A percentile compares a stretch with the other conserved stretches of the same genome.
These are phyloP conservation scores for Liparis tanakae DNA, from an alignment of 2,797 vertebrate genomes.

Conservation along the genomic window DNA sequence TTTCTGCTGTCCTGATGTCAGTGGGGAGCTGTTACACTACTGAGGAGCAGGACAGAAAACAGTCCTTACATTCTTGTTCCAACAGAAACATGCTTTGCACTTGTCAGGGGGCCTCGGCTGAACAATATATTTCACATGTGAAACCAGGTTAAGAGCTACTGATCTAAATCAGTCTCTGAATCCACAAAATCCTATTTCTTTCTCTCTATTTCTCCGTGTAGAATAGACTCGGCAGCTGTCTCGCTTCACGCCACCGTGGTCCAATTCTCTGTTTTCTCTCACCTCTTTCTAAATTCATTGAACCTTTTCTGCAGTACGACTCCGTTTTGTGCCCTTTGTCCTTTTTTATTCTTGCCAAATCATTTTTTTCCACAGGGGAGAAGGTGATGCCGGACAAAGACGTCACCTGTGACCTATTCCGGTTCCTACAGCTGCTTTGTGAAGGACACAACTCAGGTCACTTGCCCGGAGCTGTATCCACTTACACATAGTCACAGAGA, in stretches of 20 bases:
- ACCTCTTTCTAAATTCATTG: neutral
- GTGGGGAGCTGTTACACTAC: too few relatives aligned
- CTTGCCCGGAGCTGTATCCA: constrained; percentile 33
- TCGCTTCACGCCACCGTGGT: constrained; percentile 54
- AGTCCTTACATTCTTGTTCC: too few relatives aligned
- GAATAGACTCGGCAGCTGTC: constrained; percentile 14
- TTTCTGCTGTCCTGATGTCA: too few relatives aligned
- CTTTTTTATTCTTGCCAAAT: constrained; percentile 56
- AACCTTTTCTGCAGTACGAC: constrained; percentile 27
- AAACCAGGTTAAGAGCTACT: too few relatives aligned
- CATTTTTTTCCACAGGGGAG: constrained; percentile 81
- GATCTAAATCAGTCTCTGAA: constrained; percentile 29
- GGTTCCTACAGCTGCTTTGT: constrained; percentile 95
- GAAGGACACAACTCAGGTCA: constrained; percentile 97
- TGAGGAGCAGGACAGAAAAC: too few relatives aligned
- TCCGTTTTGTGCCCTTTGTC: constrained; percentile 65
- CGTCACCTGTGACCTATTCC: constrained; percentile 94
- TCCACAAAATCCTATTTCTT: constrained; percentile 16
- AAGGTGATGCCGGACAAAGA: constrained; percentile 94
- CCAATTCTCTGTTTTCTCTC: constrained; percentile 46
- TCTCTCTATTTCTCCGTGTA: constrained; percentile 20
- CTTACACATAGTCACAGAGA: neutral
- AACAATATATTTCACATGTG: too few relatives aligned
- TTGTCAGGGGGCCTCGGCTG: too few relatives aligned
- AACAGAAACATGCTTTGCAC: too few relatives aligned